Percentiles rank a stretch among this genome's conserved stretches.
Conservation (phyloP, 2,888 invertebrate species). For the Metacarcinus magister region DNA sequence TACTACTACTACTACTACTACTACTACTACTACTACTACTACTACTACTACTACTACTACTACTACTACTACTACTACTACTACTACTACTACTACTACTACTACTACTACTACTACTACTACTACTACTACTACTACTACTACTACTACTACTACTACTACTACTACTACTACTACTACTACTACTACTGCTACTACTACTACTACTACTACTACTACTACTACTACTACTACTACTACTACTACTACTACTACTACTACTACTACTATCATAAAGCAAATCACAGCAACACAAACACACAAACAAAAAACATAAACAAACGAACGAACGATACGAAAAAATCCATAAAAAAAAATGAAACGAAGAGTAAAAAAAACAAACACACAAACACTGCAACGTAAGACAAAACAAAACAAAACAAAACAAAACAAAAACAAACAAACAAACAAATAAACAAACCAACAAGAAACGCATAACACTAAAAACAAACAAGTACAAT, state of each 20-base stretch:
- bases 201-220: slow-evolving; percentile 7
- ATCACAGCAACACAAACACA: background rate
- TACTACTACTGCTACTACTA: slow-evolving; percentile 39
- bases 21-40: no score
- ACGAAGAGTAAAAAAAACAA: background rate
- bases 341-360: background rate
- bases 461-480: background rate
- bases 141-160: no score
- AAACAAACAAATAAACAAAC: background rate
- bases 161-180: no score
- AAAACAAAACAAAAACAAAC: background rate
- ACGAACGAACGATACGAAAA: background rate
- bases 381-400: background rate
- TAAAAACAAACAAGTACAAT: background rate
- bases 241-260: background rate
- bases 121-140: no score
- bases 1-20: no score
- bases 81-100: no score
- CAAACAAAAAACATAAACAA: background rate
- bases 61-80: no score
- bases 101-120: no score
- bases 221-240: background rate
- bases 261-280: background rate
- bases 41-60: no score
- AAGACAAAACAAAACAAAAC: background rate